Evolutionary conservation across 2,113 vertebrate genomes (phyloP), one percentile per base, ranked within the genome.

Genomic region (Oncorhynchus gorbuscha): DNA sequence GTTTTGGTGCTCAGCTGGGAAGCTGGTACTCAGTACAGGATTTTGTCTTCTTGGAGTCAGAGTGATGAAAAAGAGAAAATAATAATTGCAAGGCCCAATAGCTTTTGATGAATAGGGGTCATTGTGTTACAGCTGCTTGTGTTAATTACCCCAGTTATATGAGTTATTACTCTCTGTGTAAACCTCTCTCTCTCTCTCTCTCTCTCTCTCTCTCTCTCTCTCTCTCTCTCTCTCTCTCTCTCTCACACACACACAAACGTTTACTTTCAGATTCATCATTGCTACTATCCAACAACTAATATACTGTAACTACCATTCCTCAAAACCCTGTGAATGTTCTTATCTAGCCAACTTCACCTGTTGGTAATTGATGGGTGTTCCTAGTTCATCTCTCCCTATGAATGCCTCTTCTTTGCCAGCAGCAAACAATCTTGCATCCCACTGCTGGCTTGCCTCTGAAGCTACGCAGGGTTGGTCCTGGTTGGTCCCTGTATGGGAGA

Each of bases 61-160:
- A 55, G 51, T 18, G 39, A 11, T 45, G 39, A 45, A 45, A 39
- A 39, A 45, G 39, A 45, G 39, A 45, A 45, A 55, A 55, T 5
- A 55, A 55, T 55, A 18, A 55, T 55, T 55, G 51, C 75, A 77
- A 75, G 77, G 86, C 73, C 73, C 75, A 85, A 89, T 87, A 90
- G 87, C 72, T 82, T 86, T 86, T 91, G 88, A 93, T 89, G 84
- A 92, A 92, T 89, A 84, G 85, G 88, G 88, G 90, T 92, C 89
- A 93, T 86, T 75, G 83, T 88, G 87, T 87, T 90, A 89, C 88
- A 89, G 88, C 86, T 90, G 90, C 87, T 89, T 84, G 80, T 90
- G 86, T 89, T 90, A 92, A 93, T 93, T 91, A 87, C 85, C 82
- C 81, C 78, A 68, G 81, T 90, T 91, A 89, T 90, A 90, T 88